A percentile compares a stretch with the other conserved stretches of the same genome.
These are phyloP conservation scores for Hymenochirus boettgeri DNA, from an alignment of 2,113 vertebrate genomes.

Conservation along the genomic window DNA sequence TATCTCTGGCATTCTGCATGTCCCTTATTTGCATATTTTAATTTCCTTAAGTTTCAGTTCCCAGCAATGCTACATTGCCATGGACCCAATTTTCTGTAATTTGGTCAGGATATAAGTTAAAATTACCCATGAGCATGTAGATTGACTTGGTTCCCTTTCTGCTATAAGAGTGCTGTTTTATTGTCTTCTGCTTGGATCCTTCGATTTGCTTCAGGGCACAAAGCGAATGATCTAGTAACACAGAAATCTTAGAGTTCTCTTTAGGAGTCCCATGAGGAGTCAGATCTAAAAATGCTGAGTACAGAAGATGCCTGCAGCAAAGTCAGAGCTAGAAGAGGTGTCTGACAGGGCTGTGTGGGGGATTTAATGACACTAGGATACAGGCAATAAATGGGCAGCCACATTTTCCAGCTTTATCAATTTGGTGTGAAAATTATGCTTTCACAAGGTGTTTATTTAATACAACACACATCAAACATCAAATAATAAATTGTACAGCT, in stretches of 20 bases:
- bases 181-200: conserved; percentile 42
- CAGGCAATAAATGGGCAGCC: conserved; percentile 56
- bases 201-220: conserved; percentile 65
- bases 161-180: conserved; percentile 38
- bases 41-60: too few relatives aligned
- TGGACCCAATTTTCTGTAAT: conserved; percentile 10
- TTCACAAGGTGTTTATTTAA: conserved; percentile 17
- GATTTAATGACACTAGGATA: conserved; percentile 73
- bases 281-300: conserved; percentile 74
- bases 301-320: conserved; percentile 75
- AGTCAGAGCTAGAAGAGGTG: conserved; percentile 71
- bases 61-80: too few relatives aligned
- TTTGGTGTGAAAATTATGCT: conserved; percentile 46
- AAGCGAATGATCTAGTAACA: conserved; percentile 58
- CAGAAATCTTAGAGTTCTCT: conserved; percentile 73
- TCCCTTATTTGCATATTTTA: too few relatives aligned
- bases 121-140: conserved; percentile 15
- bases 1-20: too few relatives aligned
- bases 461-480: too few relatives aligned
- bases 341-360: conserved; percentile 69
- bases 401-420: conserved; percentile 48
- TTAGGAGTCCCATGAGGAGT: conserved; percentile 67
- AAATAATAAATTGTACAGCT: too few relatives aligned
- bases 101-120: conserved; percentile 7
- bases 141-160: conserved; percentile 5